Evolutionary conservation across 2,888 invertebrate genomes (phyloP).

Genomic region (Zootermopsis nevadensis): DNA sequence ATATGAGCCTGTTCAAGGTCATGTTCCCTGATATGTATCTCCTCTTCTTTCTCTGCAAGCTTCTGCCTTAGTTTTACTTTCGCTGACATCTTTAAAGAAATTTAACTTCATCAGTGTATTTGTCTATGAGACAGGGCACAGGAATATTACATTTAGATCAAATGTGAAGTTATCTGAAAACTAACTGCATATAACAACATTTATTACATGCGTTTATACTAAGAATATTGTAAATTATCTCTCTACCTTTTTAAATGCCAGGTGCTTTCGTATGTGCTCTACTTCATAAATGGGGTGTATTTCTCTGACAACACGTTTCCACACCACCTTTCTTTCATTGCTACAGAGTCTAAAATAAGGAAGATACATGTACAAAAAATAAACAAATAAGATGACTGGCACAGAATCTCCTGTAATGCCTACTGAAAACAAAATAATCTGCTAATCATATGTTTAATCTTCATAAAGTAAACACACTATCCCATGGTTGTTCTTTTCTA

Average conservation of each 20-base stretch:
- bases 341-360: background rate
- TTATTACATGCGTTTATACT: background rate
- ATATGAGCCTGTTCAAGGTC: background rate
- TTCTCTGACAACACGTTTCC: background rate
- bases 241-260: background rate
- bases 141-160: too few species aligned
- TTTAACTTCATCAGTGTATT: background rate
- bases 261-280: background rate
- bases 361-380: background rate
- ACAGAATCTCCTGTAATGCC: too few species aligned
- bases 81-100: background rate
- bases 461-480: too few species aligned
- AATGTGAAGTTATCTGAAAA: too few species aligned
- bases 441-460: too few species aligned
- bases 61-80: background rate
- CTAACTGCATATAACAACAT: too few species aligned
- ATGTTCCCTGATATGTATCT: background rate
- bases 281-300: background rate
- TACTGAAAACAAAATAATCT: too few species aligned
- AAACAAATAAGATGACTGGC: background rate
- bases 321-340: background rate
- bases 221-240: background rate
- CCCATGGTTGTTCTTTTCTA: too few species aligned
- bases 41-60: background rate
- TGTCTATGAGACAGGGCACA: too few species aligned